These are phyloP conservation scores for Psittacus erithacus DNA, from an alignment of 2,113 vertebrate species.

Conservation along the genomic window DNA sequence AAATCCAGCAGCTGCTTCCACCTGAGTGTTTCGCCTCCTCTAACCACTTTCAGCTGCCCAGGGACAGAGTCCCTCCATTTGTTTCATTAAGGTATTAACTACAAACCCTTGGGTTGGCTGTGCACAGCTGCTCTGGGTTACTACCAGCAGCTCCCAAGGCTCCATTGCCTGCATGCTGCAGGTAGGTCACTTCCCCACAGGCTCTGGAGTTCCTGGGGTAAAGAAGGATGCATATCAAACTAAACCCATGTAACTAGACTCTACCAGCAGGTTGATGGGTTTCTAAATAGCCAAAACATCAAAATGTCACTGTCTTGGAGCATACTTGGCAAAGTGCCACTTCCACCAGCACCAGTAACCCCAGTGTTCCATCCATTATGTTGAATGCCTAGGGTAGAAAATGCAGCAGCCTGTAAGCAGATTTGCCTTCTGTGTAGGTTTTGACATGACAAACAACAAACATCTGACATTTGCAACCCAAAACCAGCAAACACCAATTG, in stretches of 20 bases:
- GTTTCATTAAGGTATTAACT: neutral
- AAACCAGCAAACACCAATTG: neutral
- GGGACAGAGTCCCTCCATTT: neutral
- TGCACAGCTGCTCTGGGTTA: neutral
- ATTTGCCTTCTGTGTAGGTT: neutral
- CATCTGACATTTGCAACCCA: neutral
- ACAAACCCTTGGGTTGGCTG: accelerated
- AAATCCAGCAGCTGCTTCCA: neutral
- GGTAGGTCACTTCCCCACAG: accelerated
- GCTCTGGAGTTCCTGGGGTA: neutral
- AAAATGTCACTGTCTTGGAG: neutral
- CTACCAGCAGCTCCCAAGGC: accelerated
- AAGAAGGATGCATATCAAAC: neutral
- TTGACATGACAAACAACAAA: neutral
- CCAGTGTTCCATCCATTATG: neutral
- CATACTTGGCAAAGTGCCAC: neutral
- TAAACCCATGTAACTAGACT: neutral
- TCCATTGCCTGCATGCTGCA: neutral
- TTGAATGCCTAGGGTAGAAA: neutral
- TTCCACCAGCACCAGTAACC: neutral
- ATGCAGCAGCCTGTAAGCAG: neutral
- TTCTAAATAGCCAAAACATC: neutral
- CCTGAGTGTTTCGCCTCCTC: neutral
- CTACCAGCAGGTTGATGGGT: neutral
- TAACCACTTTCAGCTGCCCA: neutral